These are phyloP conservation scores for Leptinotarsa haldemani DNA, from an alignment of 2,888 invertebrate species.

Conservation along the genomic window DNA sequence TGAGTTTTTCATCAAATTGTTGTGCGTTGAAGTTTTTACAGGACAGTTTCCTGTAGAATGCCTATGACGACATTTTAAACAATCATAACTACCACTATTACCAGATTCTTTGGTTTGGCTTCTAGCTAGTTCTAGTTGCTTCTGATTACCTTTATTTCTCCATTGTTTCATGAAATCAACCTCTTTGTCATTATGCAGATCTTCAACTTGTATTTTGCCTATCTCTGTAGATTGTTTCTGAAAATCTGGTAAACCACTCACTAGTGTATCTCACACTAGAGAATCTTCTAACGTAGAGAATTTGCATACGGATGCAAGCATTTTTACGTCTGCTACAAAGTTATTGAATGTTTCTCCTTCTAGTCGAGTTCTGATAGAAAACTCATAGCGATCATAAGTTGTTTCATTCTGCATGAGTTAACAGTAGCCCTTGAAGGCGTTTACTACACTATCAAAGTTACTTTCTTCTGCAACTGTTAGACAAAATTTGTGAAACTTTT, in stretches of 20 bases:
- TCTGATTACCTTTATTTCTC: neutral
- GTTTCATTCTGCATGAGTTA: too few species aligned
- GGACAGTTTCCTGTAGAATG: too few species aligned
- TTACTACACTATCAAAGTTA: too few species aligned
- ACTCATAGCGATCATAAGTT: neutral
- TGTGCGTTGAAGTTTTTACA: too few species aligned
- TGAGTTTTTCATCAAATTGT: too few species aligned
- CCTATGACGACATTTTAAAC: too few species aligned
- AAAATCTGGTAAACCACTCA: constrained; percentile 25
- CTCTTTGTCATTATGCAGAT: constrained; percentile 36
- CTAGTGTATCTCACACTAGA: constrained; percentile 1
- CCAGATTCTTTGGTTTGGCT: neutral
- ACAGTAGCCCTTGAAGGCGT: too few species aligned
- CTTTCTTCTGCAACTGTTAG: too few species aligned
- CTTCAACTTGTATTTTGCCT: constrained; percentile 47
- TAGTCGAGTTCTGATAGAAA: constrained; percentile 12
- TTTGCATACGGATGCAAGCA: too few species aligned
- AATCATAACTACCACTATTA: too few species aligned
- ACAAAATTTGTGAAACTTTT: too few species aligned
- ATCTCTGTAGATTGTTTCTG: constrained; percentile 41
- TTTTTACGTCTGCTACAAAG: neutral
- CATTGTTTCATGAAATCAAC: constrained; percentile 21
- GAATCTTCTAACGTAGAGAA: neutral
- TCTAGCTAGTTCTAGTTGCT: neutral
- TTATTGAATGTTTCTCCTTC: constrained; percentile 11